Evolutionary conservation across 2,797 vertebrate species (phyloP).

Genomic region (Tauraco hartlaubi): DNA sequence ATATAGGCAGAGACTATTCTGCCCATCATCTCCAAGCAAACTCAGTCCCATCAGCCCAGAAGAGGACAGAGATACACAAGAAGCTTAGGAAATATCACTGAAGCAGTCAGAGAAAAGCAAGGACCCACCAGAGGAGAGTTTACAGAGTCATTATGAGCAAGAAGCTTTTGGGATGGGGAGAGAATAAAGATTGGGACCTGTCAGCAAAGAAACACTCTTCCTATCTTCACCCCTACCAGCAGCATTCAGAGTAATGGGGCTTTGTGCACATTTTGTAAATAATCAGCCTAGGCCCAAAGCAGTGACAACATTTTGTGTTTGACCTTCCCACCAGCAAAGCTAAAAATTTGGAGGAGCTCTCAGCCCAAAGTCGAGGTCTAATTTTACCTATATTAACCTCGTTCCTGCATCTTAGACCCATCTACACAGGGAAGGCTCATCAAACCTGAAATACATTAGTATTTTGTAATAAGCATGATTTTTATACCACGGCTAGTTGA

Average conservation of each 20-base stretch:
- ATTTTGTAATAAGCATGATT: background rate
- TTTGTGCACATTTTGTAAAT: background rate
- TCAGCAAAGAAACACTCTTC: background rate
- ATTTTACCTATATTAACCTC: background rate
- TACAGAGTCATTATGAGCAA: background rate
- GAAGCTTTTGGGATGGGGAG: background rate
- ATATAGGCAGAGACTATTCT: background rate
- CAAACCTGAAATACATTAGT: background rate
- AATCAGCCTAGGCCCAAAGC: background rate
- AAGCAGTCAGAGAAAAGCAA: background rate
- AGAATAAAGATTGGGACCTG: background rate
- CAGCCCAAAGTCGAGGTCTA: background rate
- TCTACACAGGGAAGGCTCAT: background rate
- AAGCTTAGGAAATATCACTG: background rate
- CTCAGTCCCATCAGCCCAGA: background rate
- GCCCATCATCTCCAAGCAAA: background rate
- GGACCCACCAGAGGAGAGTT: background rate
- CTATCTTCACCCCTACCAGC: background rate
- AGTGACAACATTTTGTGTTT: background rate
- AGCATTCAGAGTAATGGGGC: rapidly evolving
- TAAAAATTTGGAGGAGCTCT: background rate
- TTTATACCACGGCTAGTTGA: background rate
- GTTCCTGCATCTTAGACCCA: background rate
- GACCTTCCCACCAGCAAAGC: background rate
- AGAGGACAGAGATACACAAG: background rate